Evolutionary conservation across 2,888 invertebrate species (phyloP), one percentile per base, ranked within the genome.

Genomic region (Pyrrhosoma nymphula): DNA sequence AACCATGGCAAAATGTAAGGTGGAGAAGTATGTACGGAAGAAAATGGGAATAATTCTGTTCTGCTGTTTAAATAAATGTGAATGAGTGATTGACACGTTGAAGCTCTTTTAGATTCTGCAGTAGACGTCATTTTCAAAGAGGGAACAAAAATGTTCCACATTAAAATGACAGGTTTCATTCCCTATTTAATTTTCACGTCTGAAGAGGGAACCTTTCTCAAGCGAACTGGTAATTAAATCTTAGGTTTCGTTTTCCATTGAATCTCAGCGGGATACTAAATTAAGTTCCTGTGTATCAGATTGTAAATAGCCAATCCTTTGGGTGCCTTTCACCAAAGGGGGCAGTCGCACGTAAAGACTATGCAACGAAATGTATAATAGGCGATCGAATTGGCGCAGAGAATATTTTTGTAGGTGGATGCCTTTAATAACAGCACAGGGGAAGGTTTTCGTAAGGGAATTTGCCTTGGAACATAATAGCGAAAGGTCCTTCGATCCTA

Each of bases 131-230:
- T 82, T 82, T 82, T 30, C 82, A 18, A 14, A 35, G 82, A 35
- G 82, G 35, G 14, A 82, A 82, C 35, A 82, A 82, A 82, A 82
- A 35, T 35, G 30, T 18, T 30, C 18, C n/a, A 4, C n/a, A 82
- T 82, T 82, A 0, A 82, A 82, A 82, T 82, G 82, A 82, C 82
- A 82, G 82, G 16, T 26, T 82, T 82, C 75, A 82, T 82, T 82
- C n/a, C 82, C 82, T 6, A 35, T 82, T 35, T 35, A 82, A 82
- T 82, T 3, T 82, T 60, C 35, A 16, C 16, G 30, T 82, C 35
- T 23, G 35, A 82, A 35, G 35, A 82, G 35, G 82, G 82, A 82
- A 14, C 82, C 16, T 30, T 26, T 35, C 35, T 6, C 82, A 30
- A 82, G 82, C 16, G 30, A 82, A 35, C 82, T 82, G 82, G 35